Evolutionary conservation across 2,113 vertebrate species (phyloP).

Genomic region (Aptenodytes patagonicus): DNA sequence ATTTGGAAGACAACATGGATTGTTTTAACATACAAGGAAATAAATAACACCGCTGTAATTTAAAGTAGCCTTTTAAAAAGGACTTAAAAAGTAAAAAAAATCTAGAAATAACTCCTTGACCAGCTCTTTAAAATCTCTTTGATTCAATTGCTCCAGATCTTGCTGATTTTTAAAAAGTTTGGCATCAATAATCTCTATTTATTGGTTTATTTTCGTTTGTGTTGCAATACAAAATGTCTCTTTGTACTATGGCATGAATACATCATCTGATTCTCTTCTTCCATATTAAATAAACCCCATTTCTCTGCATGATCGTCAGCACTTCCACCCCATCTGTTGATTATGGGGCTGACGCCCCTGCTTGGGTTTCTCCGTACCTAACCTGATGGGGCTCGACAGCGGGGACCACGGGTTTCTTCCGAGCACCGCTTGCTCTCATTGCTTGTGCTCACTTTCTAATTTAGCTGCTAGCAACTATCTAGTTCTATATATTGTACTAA

Average conservation of each 20-base stretch:
- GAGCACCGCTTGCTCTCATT: not conserved
- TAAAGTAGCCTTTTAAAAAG: not conserved
- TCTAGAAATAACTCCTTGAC: not conserved
- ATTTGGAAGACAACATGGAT: not conserved
- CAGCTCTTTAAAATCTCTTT: not conserved
- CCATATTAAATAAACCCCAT: not conserved
- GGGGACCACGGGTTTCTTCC: rapidly evolving
- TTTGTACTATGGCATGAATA: not conserved
- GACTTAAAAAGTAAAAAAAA: not conserved
- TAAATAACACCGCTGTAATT: not conserved
- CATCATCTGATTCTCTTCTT: not conserved
- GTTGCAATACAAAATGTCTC: not conserved
- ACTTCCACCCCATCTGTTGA: not conserved
- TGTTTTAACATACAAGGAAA: not conserved
- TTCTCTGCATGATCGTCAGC: not conserved
- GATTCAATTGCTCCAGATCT: not conserved
- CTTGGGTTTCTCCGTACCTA: not conserved
- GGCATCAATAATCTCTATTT: not conserved
- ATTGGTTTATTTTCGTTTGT: not conserved
- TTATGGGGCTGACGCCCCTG: not conserved
- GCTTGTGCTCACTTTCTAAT: not conserved
- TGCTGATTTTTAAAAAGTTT: not conserved
- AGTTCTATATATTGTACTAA: rapidly evolving
- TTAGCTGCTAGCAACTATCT: not conserved
- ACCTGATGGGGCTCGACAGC: not conserved